phyloP scores from a whole-genome alignment of 2,113 vertebrate genomes.

The Plecotus auritus region DNA sequence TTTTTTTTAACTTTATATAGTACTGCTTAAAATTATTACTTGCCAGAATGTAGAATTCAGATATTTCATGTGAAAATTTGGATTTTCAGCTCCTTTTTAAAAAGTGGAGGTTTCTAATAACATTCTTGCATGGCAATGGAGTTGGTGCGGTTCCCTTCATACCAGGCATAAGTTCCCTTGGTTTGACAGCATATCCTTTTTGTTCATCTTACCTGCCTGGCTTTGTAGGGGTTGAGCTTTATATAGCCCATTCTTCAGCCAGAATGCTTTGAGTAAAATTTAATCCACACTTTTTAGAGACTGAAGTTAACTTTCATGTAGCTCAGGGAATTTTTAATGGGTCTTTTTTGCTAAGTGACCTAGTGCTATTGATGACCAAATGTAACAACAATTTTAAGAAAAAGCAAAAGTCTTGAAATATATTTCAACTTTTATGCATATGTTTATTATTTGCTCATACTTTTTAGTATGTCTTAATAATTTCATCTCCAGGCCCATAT shows the following conservation, averaged over 20 bases:
- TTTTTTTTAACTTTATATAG: background rate
- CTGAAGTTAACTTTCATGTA: conserved; percentile 3
- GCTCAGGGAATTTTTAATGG: background rate
- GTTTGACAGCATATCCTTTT: background rate
- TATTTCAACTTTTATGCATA: background rate
- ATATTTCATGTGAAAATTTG: background rate
- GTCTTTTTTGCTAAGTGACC: conserved; percentile 15
- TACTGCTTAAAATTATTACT: background rate
- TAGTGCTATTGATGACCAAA: background rate
- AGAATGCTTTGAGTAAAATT: background rate
- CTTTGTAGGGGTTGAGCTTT: background rate
- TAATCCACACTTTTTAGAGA: background rate
- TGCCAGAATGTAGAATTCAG: conserved; percentile 32
- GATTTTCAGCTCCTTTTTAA: conserved; percentile 1
- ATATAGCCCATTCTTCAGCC: background rate
- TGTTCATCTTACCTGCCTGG: background rate
- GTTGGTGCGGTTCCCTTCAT: background rate
- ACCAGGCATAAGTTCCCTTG: background rate
- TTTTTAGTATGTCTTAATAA: background rate
- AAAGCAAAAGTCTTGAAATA: background rate
- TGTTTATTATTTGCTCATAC: background rate
- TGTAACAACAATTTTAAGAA: conserved; percentile 1
- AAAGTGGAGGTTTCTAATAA: background rate
- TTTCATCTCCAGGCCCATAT: background rate
- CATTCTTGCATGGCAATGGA: background rate